These are phyloP conservation scores for Wiebesia pumilae DNA, from an alignment of 1,140 invertebrate genomes.

Conservation along the genomic window DNA sequence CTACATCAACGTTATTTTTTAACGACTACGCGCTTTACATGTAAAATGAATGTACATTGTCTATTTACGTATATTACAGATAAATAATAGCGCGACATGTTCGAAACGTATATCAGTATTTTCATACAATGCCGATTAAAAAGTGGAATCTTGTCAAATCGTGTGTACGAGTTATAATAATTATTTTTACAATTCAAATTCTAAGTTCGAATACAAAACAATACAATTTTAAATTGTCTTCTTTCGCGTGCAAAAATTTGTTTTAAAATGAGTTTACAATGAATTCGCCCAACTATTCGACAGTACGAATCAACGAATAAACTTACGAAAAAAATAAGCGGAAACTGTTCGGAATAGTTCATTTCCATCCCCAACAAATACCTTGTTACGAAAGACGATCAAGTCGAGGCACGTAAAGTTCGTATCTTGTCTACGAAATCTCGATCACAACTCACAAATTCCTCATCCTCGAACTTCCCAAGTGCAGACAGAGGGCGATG, in stretches of 20 bases:
- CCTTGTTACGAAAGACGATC: background rate
- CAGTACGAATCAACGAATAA: no score
- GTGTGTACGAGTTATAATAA: background rate
- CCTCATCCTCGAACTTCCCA: background rate
- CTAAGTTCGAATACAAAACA: no score
- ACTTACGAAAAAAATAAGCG: no score
- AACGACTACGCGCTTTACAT: background rate
- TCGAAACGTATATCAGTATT: background rate
- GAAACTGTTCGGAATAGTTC: no score
- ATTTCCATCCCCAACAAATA: background rate
- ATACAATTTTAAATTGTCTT: no score
- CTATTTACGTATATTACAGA: background rate
- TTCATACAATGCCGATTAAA: background rate
- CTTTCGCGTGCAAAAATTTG: no score
- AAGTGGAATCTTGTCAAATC: conserved; percentile 17
- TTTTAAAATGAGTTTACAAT: no score
- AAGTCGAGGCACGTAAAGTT: no score
- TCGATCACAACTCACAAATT: background rate
- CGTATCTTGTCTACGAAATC: background rate
- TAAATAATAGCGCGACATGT: background rate
- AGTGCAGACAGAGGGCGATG: background rate
- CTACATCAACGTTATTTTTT: background rate
- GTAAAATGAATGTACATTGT: background rate
- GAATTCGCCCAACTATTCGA: no score
- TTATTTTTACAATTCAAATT: no score